Conservation (phyloP, 1,140 invertebrate species). For the Rhagoletis zephyria region DNA sequence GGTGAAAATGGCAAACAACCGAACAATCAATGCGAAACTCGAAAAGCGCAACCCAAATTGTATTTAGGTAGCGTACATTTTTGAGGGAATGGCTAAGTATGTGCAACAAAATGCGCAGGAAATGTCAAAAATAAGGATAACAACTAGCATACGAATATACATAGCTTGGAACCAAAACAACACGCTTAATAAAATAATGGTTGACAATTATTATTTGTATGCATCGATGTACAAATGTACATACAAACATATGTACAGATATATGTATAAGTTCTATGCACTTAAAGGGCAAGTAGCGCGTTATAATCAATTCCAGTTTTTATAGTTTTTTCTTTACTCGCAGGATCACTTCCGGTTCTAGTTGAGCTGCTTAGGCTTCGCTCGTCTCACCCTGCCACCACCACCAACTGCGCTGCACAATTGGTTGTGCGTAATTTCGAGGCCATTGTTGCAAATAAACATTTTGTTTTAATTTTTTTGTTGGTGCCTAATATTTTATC, state of each 20-base stretch:
- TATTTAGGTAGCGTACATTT: neutral
- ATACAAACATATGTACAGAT: neutral
- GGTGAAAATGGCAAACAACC: constrained; percentile 26
- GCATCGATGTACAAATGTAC: neutral
- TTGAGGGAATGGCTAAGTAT: neutral
- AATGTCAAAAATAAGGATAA: constrained; percentile 19
- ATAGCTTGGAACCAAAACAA: constrained; percentile 12
- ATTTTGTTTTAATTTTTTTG: neutral
- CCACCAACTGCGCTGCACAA: constrained; percentile 6
- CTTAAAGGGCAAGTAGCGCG: constrained; percentile 3
- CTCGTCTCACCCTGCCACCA: neutral
- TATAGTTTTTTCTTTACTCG: constrained; percentile 4
- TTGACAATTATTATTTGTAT: constrained; percentile 41
- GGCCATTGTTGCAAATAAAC: constrained; percentile 17
- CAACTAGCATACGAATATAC: neutral
- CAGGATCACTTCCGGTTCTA: constrained; percentile 41
- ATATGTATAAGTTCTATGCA: neutral
- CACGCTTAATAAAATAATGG: constrained; percentile 51
- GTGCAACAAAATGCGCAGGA: neutral
- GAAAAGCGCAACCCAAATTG: constrained; percentile 41
- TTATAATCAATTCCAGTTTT: neutral
- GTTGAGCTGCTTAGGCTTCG: neutral
- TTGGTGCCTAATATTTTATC: constrained; percentile 8
- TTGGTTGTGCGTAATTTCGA: neutral
- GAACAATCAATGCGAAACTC: neutral